A percentile compares a stretch with the other conserved stretches of the same genome.
Conservation (phyloP, 2,797 vertebrate species). For the Scleropages formosus region DNA sequence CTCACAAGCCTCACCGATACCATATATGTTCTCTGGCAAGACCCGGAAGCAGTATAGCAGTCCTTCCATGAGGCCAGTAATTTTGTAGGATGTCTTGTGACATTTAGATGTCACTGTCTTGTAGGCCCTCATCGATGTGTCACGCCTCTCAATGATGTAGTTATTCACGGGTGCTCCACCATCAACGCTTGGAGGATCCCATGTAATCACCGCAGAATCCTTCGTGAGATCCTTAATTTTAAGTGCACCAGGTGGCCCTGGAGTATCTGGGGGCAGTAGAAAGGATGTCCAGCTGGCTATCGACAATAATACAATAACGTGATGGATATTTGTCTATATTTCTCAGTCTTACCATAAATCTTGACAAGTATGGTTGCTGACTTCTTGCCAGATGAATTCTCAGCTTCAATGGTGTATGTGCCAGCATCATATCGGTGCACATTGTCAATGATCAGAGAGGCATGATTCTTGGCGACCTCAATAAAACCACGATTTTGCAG, state of each 20-base stretch:
- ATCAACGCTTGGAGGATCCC: slow-evolving; percentile 90
- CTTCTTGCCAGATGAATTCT: slow-evolving; percentile 95
- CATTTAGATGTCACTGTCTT: slow-evolving; percentile 96
- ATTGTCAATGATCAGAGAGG: slow-evolving; percentile 91
- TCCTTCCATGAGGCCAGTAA: slow-evolving; percentile 87
- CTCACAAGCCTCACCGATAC: slow-evolving; percentile 89
- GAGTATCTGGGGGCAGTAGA: slow-evolving; percentile 77
- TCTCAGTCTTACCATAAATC: slow-evolving; percentile 81
- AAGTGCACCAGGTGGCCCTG: slow-evolving; percentile 87
- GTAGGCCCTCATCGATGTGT: slow-evolving; percentile 97
- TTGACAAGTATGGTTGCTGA: slow-evolving; percentile 89
- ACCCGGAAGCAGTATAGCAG: slow-evolving; percentile 96
- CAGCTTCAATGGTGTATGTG: slow-evolving; percentile 89
- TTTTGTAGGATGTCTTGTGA: slow-evolving; percentile 89
- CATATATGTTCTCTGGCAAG: slow-evolving; percentile 95
- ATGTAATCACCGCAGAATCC: slow-evolving; percentile 87
- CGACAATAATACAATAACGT: background rate
- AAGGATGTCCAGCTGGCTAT: slow-evolving; percentile 23
- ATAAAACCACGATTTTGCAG: slow-evolving; percentile 89
- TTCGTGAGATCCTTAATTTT: slow-evolving; percentile 90
- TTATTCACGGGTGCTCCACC: slow-evolving; percentile 96
- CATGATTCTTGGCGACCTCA: slow-evolving; percentile 84
- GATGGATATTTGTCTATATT: background rate
- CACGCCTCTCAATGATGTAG: slow-evolving; percentile 93
- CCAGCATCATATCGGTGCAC: slow-evolving; percentile 96